Evolutionary conservation across 2,888 invertebrate species (phyloP), one percentile per base, ranked within the genome.

Genomic region (Ptilodon capucinus): DNA sequence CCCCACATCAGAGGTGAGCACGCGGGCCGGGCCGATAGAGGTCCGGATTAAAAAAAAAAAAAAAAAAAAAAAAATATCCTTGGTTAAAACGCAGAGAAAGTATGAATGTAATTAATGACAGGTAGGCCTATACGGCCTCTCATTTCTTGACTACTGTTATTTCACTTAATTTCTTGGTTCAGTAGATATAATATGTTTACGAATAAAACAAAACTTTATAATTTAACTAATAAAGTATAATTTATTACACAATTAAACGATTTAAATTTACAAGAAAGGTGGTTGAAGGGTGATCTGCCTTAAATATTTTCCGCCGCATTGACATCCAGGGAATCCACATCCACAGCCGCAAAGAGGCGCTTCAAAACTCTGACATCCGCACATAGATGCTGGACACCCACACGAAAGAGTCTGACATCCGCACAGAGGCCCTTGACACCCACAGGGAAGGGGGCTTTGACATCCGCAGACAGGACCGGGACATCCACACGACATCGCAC

Each of bases 221-320:
- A 2, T 25, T 34, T 40, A 32, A 7, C 21, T 4, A 28, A 23
- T 23, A n/a, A 36, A 32, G 16, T 16, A 48, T 44, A 35, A 42
- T 21, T 42, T 42, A 44, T 19, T n/a, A 32, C 36, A n/a, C 32
- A 40, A 42, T 30, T 44, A 41, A 39, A 45, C 44, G 49, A 49
- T 34, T 46, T 42, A 16, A 40, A 30, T 47, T 74, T 56, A 84
- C 72, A 84, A 68, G 60, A 74, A 85, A 0, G 86, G 86, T 0
- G 85, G 86, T 19, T 74, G 82, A 5, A 84, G 51, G n/a, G 75
- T 72, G 0, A 83, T 68, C 54, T 86, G 79, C 7, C 84, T 68
- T 34, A 85, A 64, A 60, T 79, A 81, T 49, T 79, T 76, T 0
- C 48, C 48, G 28, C 67, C 28, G n/a, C 44, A 49, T 32, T 45